A percentile compares a stretch with the other conserved stretches of the same genome.
These are phyloP conservation scores for Bursaphelenchus mucronatus DNA, from an alignment of 1,140 invertebrate species.

Conservation along the genomic window DNA sequence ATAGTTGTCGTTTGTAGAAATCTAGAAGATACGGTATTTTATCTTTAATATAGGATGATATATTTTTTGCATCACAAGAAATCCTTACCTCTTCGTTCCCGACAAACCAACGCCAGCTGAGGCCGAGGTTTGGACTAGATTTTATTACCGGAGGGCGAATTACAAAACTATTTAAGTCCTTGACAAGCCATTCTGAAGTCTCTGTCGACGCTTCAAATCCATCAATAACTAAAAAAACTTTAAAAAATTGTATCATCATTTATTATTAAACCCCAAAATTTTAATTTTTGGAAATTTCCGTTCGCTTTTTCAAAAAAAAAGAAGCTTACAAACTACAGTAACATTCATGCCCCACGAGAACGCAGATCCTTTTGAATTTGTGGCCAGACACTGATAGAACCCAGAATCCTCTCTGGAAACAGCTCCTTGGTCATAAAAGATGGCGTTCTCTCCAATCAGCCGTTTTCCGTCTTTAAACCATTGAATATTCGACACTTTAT, in stretches of 20 bases:
- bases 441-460: neutral
- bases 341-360: conserved; percentile 8
- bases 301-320: neutral
- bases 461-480: conserved; percentile 10
- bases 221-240: neutral
- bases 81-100: neutral
- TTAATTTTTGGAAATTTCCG: too few species aligned
- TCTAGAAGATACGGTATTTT: neutral
- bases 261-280: too few species aligned
- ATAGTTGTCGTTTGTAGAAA: neutral
- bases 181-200: neutral
- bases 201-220: neutral
- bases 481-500: neutral
- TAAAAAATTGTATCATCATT: neutral
- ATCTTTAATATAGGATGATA: neutral
- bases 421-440: neutral
- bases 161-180: conserved; percentile 6
- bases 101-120: conserved; percentile 10
- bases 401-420: conserved; percentile 12
- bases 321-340: conserved; percentile 9
- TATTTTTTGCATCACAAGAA: too few species aligned
- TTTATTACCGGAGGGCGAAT: neutral
- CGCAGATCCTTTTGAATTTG: neutral
- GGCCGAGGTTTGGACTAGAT: neutral
- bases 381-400: conserved; percentile 1